phyloP scores from a whole-genome alignment of 2,888 invertebrate species.

The Polietes domitor region DNA sequence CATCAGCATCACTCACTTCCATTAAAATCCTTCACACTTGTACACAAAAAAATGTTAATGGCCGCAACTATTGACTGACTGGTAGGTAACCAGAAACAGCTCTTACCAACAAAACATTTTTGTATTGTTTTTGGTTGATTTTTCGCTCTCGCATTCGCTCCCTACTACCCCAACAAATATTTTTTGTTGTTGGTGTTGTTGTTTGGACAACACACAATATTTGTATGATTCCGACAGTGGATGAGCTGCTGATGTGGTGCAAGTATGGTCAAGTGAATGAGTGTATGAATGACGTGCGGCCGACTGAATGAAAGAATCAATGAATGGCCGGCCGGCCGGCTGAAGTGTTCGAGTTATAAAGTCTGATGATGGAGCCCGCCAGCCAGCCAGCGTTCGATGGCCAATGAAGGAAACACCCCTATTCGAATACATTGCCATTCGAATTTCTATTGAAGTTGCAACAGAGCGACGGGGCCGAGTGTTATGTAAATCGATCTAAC shows the following conservation, averaged over 20 bases:
- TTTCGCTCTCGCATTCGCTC: background rate
- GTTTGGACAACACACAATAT: background rate
- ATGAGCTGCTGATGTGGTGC: background rate
- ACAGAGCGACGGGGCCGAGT: too few relatives aligned
- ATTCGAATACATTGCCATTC: too few relatives aligned
- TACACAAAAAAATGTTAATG: constrained; percentile 34
- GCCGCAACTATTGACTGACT: constrained; percentile 32
- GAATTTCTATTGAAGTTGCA: too few relatives aligned
- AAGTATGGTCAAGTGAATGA: background rate
- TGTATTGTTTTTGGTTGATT: background rate
- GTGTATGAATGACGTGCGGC: background rate
- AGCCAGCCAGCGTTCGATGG: too few relatives aligned
- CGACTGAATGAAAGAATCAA: background rate
- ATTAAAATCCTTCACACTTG: constrained; percentile 43
- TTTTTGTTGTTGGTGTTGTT: background rate
- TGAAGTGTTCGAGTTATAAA: constrained; percentile 25
- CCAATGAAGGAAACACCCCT: too few relatives aligned
- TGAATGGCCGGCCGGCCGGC: background rate
- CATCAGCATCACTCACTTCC: constrained; percentile 22
- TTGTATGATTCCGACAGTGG: constrained; percentile 1
- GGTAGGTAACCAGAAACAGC: constrained; percentile 33
- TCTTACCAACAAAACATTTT: background rate
- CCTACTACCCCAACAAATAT: background rate
- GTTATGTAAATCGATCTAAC: too few relatives aligned
- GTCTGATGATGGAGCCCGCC: constrained; percentile 44